Evolutionary conservation across 2,113 vertebrate genomes (phyloP), one percentile per base, ranked within the genome.

Genomic region (Nothoprocta pentlandii): DNA sequence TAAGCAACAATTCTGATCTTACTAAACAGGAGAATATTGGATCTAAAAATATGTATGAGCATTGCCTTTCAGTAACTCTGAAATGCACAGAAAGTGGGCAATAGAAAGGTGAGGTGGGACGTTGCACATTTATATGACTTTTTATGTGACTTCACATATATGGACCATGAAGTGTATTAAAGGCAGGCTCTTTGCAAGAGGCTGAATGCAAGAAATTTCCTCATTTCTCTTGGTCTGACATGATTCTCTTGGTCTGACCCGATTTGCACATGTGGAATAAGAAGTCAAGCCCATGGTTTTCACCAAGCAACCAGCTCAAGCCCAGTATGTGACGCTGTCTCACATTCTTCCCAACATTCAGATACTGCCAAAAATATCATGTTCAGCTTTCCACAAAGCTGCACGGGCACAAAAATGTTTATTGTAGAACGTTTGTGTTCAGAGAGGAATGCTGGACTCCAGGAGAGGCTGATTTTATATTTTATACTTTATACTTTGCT

Each of bases 331-430:
- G 93, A 95, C 93, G 63, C 90, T 92, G 94, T 39, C 92, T 95
- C 81, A 85, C 79, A 87, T 94, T 96, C 94, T 90, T 82, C 30
- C 68, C 86, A 94, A 96, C 91, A 46, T n/a, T 46, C 90, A 73
- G 82, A 69, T 49, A 63, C 83, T 93, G 93, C 93, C 94, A 96
- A 96, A 95, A 96, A 95, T 91, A 93, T 88, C 90, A 73, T 73
- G 92, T 95, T 89, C 80, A 12, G 32, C 89, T 89, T 85, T 28
- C 44, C 78, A 66, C 82, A 89, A 76, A 91, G 59, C 94, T 97
- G 84, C 84, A 76, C 80, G 56, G 90, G 80, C 95, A 44, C 77
- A 81, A 90, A 94, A 94, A 94, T 85, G 85, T 93, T 95, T 92
- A 20, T 88, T 66, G 66, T 42, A 56, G 88, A 94, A 85, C 71